These are phyloP conservation scores for Drosophila repleta DNA, from an alignment of 1,140 invertebrate species.

Conservation along the genomic window DNA sequence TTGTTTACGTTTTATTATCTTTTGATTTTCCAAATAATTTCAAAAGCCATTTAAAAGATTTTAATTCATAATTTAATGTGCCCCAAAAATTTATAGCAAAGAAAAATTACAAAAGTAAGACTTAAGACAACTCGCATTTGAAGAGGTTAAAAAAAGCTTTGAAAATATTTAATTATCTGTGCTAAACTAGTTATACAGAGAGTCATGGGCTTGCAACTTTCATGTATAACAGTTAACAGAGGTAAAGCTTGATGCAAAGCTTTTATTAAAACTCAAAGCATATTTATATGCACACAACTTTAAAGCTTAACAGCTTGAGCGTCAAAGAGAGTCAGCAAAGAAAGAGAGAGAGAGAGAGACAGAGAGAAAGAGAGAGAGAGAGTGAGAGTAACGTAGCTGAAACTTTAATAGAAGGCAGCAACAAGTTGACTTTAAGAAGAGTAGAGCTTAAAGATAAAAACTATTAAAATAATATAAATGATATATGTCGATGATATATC, in stretches of 20 bases:
- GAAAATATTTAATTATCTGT: too few relatives aligned
- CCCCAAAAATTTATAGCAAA: too few relatives aligned
- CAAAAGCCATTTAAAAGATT: too few relatives aligned
- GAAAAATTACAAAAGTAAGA: too few relatives aligned
- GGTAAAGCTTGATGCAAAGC: conserved; percentile 11
- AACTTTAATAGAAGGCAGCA: conserved; percentile 2
- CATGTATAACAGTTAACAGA: conserved; percentile 24
- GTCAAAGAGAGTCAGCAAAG: neutral
- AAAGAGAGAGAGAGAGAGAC: neutral
- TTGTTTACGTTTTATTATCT: too few relatives aligned
- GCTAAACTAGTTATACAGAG: neutral
- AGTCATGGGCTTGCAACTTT: neutral
- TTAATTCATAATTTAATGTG: too few relatives aligned
- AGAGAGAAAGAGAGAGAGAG: neutral
- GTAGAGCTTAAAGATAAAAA: too few relatives aligned
- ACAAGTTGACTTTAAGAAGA: conserved; percentile 17
- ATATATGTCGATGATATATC: neutral
- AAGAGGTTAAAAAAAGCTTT: too few relatives aligned
- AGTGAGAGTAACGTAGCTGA: neutral
- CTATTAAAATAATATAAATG: neutral
- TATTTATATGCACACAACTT: neutral
- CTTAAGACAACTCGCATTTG: too few relatives aligned
- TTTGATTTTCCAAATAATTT: too few relatives aligned
- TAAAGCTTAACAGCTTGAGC: conserved; percentile 7
- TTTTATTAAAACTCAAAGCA: conserved; percentile 9